Base-by-base conservation (phyloP, 1,140 invertebrate genomes). In the Brachionus paranguensis region DNA sequence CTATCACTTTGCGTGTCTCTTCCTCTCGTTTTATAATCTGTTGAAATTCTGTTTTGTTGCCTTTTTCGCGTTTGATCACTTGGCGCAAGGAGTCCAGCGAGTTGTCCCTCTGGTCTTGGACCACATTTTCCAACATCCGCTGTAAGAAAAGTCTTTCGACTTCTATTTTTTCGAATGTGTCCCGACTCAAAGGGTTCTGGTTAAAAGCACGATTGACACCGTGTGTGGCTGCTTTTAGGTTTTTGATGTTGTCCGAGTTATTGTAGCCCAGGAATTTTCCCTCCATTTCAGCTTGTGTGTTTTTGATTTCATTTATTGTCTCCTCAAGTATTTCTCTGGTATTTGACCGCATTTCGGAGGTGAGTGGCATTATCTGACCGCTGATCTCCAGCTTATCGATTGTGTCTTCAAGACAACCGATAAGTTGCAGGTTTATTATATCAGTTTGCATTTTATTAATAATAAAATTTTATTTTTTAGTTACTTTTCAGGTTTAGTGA, bases 341-440 rank as follows among this genome's bases (percentile, higher is more conserved):
- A 27, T 81, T 81, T 0, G 53, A 64, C 4, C 43, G 8, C 78
- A 68, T 64, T 11, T 81, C 78, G 11, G 60, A 1, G 2, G 78
- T 81, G 5, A 81, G 33, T 12, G 78, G 78, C 78, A 81, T 81
- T 81, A 81, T 81, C 53, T 81, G 53, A 24, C 78, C 78, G 12
- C 53, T 68, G n/a, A 81, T 81, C 27, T 81, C 50, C 53, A 81
- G 12, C 78, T 81, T 81, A 60, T 81, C 78, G 78, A 81, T 68
- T 68, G 78, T 68, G 17, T 81, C 78, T 24, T 81, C 78, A 10
- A 81, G 27, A 64, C 78, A 81, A 68, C 53, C 78, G 78, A 60
- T 68, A 45, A 81, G 53, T 29, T 81, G 78, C 4, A 81, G 41
- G 29, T 81, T 68, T 11, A 81, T 64, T 47, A 47, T 33, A 64